Base-by-base conservation (phyloP, 2,113 vertebrate species). In the Ibidorhyncha struthersii region DNA sequence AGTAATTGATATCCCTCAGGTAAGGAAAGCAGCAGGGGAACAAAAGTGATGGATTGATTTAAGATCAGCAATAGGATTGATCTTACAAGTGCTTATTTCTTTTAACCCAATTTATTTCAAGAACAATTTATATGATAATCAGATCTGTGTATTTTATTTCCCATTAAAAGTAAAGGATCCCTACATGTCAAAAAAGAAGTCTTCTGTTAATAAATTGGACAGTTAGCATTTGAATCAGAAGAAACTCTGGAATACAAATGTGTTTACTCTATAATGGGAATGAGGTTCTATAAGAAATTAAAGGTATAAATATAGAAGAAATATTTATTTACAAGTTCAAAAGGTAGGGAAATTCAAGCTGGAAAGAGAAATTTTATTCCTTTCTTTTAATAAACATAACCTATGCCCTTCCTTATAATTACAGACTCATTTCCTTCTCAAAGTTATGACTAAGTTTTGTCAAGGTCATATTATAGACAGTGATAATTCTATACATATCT, bases 41-140 rank as follows among this genome's bases (percentile, higher is more conserved):
- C 15, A 49, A 53, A 92, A 88, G 14, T 38, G 41, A n/a, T 55
- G 38, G 12, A 22, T 38, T 79, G 30, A 62, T 80, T 85, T 78
- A 58, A 78, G 50, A 52, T 58, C 22, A 85, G 56, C 4, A 12
- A 59, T 23, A 58, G 25, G 32, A 66, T 2, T 88, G 47, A 12
- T 73, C 65, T 87, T 50, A 52, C 63, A 94, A 92, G 8, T 77
- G 36, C 15, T 65, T 38, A 32, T 82, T 79, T 62, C 52, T 89
- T 90, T 89, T 80, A 93, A 91, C 38, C 8, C 10, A 61, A 91
- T 92, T 94, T 82, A 71, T 58, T 86, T 82, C 45, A 88, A 85
- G 80, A 77, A 74, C 41, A 89, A 91, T 96, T 85, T 91, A 79
- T 90, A 88, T 96, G 80, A n/a, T 93, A 95, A 96, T 92, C 73